Conservation (phyloP, 1,140 invertebrate genomes). For the Harpegnathos saltator region DNA sequence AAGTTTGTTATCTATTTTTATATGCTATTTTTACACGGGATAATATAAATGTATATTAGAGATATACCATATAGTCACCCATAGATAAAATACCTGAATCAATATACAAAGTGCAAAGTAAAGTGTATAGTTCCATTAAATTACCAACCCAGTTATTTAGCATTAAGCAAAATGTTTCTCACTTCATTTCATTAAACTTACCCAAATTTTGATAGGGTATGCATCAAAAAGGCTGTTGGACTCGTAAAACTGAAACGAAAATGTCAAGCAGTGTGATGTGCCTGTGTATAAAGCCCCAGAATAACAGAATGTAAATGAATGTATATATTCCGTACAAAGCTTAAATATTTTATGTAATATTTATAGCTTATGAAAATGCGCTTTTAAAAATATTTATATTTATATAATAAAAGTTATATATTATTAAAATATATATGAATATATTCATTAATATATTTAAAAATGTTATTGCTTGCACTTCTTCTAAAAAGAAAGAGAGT, state of each 20-base stretch:
- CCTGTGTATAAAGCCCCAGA: conserved; percentile 79
- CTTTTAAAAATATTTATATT: conserved; percentile 9
- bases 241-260: conserved; percentile 90
- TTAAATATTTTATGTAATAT: conserved; percentile 45
- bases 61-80: not conserved
- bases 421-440: not conserved
- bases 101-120: conserved; percentile 2
- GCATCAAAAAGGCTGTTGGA: conserved; percentile 90
- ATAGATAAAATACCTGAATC: not conserved
- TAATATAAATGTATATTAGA: not conserved
- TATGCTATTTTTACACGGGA: not conserved
- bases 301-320: conserved; percentile 65
- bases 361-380: not conserved
- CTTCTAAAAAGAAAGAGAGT: not conserved
- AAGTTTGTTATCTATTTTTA: conserved; percentile 43
- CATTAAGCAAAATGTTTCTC: conserved; percentile 78
- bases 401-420: conserved; percentile 13
- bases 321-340: conserved; percentile 55
- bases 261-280: conserved; percentile 84
- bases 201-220: conserved; percentile 91
- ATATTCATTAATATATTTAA: not conserved
- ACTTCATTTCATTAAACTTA: conserved; percentile 86
- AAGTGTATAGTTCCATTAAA: conserved; percentile 59
- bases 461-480: not conserved
- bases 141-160: conserved; percentile 81